Evolutionary conservation across 2,797 vertebrate species (phyloP), one percentile per base, ranked within the genome.

Genomic region (Atherinosoma microstoma): DNA sequence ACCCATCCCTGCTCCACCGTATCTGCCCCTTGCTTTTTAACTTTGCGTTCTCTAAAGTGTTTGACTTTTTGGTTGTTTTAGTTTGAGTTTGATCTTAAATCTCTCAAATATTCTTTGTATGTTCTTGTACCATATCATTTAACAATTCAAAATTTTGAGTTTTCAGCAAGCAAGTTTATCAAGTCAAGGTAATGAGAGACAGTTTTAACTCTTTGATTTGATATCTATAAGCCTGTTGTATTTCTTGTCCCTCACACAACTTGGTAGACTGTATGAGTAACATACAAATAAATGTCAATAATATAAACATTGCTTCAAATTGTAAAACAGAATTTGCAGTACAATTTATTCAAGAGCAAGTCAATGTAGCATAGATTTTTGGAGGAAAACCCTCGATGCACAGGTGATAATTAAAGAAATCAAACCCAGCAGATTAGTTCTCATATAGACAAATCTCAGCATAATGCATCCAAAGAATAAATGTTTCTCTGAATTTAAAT

Each of bases 1-100:
- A 84, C 38, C 73, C 61, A 70, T 66, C 58, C 29, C 32, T 53
- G 36, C 10, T 60, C 58, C 38, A 61, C 24, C 63, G 51, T 67
- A 4, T 32, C 73, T 73, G 16, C 54, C 35, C 16, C 36, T n/a
- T 49, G 64, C 60, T 57, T 64, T 77, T 62, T 49, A 34, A 80
- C 29, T 58, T 54, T 75, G 67, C 64, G 24, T 60, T 15, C 12
- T 61, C 29, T 57, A 57, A 73, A 56, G 76, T 66, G n/a, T 56
- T 61, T 62, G 40, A 70, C 67, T 80, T 54, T 70, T 22, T 51
- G 24, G 66, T 27, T 72, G 16, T 67, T 61, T 58, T 32, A 24
- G 45, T 63, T 75, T 49, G 58, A 15, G 20, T 61, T 47, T 60
- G 15, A 6, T 58, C n/a, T 22, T 1, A 51, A n/a, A 22, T 13